Conservation (phyloP, 1,140 invertebrate genomes). For the Asbolus verrucosus region DNA sequence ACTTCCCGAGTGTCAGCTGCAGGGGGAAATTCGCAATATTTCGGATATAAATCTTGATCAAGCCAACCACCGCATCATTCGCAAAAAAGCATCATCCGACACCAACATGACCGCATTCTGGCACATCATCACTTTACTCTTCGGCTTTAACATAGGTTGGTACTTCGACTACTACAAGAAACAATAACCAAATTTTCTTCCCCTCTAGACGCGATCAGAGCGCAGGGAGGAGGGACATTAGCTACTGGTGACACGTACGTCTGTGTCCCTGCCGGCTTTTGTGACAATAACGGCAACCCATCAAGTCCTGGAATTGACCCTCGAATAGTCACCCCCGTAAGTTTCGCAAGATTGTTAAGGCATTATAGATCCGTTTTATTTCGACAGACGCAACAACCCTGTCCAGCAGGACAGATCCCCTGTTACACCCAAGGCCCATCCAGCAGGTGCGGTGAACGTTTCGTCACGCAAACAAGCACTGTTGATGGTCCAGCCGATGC, state of each 20-base stretch:
- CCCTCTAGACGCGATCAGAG: not conserved
- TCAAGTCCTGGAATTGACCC: conserved; percentile 55
- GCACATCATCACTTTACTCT: not conserved
- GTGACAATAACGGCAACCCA: conserved; percentile 11
- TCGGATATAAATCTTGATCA: conserved; percentile 29
- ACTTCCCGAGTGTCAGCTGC: no score
- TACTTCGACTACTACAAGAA: not conserved
- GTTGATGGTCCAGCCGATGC: conserved; percentile 49
- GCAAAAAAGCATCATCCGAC: no score
- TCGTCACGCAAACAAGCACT: conserved; percentile 43
- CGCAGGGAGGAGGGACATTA: conserved; percentile 44
- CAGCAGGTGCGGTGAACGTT: conserved; percentile 54
- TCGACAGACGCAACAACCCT: conserved; percentile 22
- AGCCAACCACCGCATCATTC: no score
- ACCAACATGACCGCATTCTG: no score
- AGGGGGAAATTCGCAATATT: no score
- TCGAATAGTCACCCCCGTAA: conserved; percentile 59
- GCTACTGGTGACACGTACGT: conserved; percentile 51
- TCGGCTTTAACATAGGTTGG: conserved; percentile 1
- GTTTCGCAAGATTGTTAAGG: conserved; percentile 18
- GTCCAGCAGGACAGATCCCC: conserved; percentile 52
- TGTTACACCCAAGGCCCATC: conserved; percentile 49
- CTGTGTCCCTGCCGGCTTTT: conserved; percentile 52
- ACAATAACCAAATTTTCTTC: not conserved
- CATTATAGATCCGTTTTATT: conserved; percentile 14